Evolutionary conservation across 2,113 vertebrate genomes (phyloP).

Genomic region (Anolis carolinensis): DNA sequence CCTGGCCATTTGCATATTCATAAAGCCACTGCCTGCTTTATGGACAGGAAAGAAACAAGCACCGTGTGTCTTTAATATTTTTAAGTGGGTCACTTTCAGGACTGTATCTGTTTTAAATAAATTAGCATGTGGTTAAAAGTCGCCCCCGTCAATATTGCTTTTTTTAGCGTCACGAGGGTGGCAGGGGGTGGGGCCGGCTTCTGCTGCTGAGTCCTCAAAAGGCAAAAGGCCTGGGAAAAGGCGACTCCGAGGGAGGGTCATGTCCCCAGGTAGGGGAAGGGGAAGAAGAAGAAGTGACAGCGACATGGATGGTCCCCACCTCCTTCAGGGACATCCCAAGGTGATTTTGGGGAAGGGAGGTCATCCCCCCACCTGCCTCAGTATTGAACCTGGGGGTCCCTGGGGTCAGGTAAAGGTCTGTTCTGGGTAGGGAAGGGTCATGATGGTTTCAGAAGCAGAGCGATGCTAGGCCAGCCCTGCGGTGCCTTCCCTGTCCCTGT

Average conservation of each 20-base stretch:
- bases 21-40: conserved; percentile 77
- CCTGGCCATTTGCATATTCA: conserved; percentile 82
- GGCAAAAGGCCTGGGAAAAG: neutral
- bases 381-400: no score
- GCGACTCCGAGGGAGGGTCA: neutral
- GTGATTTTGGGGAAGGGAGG: no score
- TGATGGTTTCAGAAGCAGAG: neutral
- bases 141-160: conserved; percentile 61
- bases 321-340: no score
- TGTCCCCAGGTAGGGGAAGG: no score
- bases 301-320: neutral
- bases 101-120: conserved; percentile 80
- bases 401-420: neutral
- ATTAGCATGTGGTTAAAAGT: conserved; percentile 73
- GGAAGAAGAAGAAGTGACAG: neutral
- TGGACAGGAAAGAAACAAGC: conserved; percentile 79
- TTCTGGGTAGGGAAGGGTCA: no score
- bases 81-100: conserved; percentile 81
- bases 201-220: conserved; percentile 2
- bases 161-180: conserved; percentile 39
- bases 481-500: no score
- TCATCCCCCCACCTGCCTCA: no score
- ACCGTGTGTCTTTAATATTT: conserved; percentile 78
- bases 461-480: no score
- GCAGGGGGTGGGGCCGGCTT: neutral